phyloP scores from a whole-genome alignment of 2,797 vertebrate species.

The Ateles fusciceps region DNA sequence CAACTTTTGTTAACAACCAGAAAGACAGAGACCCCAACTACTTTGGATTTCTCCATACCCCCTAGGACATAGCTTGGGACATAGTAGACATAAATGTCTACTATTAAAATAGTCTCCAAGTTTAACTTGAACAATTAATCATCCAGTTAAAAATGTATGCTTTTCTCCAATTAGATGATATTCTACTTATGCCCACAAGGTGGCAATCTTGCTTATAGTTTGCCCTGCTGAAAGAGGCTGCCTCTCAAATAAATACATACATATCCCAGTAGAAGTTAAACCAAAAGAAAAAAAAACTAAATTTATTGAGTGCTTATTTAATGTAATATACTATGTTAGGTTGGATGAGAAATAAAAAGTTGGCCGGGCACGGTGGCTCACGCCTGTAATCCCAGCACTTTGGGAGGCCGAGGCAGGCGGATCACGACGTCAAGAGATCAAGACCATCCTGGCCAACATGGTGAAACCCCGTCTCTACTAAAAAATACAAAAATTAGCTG shows the following conservation, averaged over 20 bases:
- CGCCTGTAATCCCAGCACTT: too few species aligned
- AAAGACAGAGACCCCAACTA: not conserved
- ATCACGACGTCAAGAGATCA: too few species aligned
- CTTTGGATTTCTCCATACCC: not conserved
- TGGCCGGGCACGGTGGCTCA: too few species aligned
- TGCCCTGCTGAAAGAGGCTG: not conserved
- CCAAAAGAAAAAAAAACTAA: conserved; percentile 57
- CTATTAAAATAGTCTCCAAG: not conserved
- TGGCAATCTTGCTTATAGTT: conserved; percentile 76
- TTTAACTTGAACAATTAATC: conserved; percentile 5
- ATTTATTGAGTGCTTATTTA: conserved; percentile 13
- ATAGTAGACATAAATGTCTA: not conserved
- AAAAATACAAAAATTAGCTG: too few species aligned
- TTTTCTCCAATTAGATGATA: conserved; percentile 32
- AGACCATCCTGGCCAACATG: too few species aligned
- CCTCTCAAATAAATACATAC: not conserved
- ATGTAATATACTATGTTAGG: not conserved
- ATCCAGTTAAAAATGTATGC: not conserved
- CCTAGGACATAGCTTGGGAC: not conserved
- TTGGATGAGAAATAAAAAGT: not conserved
- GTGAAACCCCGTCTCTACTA: too few species aligned
- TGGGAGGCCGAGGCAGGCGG: too few species aligned
- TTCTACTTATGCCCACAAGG: conserved; percentile 73
- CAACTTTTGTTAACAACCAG: not conserved
- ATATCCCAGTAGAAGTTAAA: conserved; percentile 43